Conservation (phyloP, 2,113 vertebrate genomes). For the Myodes glareolus region DNA sequence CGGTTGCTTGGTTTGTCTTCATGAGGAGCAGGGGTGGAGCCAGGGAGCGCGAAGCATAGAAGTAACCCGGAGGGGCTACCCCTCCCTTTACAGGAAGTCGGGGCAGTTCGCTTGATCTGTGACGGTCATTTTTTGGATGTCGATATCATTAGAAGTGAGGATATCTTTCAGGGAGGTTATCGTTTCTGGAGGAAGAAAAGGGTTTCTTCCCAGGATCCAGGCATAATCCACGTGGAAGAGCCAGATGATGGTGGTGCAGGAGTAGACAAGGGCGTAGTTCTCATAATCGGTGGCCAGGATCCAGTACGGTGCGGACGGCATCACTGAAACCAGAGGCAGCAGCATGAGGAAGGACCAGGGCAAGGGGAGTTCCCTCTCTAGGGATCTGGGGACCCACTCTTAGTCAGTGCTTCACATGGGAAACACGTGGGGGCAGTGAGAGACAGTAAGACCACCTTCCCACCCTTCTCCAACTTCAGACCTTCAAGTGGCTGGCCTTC, state of each 20-base stretch:
- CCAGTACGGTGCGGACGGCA: constrained; percentile 93
- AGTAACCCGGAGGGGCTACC: constrained; percentile 5
- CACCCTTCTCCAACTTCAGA: background rate
- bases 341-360: background rate
- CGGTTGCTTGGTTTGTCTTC: background rate
- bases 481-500: background rate
- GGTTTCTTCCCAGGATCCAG: constrained; percentile 92
- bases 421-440: background rate
- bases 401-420: background rate
- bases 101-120: constrained; percentile 91
- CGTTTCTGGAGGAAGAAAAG: constrained; percentile 88
- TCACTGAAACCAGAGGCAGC: constrained; percentile 84
- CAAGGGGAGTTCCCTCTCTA: background rate
- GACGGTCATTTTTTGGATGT: constrained; percentile 88
- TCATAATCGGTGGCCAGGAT: constrained; percentile 94
- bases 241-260: constrained; percentile 92
- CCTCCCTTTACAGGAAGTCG: constrained; percentile 45
- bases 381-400: background rate
- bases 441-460: background rate
- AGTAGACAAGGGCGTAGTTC: constrained; percentile 92
- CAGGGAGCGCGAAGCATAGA: constrained; percentile 45
- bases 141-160: constrained; percentile 90
- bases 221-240: constrained; percentile 93
- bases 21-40: background rate
- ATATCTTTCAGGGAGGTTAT: constrained; percentile 87